A percentile compares a stretch with the other conserved stretches of the same genome.
phyloP scores from a whole-genome alignment of 2,888 invertebrate genomes.

The Charanyca ferruginea region DNA sequence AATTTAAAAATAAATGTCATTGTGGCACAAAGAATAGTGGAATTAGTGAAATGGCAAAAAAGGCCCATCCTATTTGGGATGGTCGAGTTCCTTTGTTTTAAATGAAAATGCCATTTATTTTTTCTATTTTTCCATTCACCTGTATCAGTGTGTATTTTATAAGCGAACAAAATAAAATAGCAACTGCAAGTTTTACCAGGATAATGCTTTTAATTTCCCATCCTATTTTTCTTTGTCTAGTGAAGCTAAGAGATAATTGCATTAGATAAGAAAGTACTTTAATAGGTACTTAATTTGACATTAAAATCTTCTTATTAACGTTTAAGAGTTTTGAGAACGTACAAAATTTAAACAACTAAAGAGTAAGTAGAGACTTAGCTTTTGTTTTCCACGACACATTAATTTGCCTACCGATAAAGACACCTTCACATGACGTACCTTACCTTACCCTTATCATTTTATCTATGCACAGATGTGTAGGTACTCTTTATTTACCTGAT shows the following conservation, averaged over 20 bases:
- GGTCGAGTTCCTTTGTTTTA: conserved; percentile 20
- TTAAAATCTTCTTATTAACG: conserved; percentile 17
- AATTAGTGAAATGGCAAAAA: conserved; percentile 49
- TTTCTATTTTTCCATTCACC: not conserved
- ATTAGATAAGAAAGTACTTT: conserved; percentile 23
- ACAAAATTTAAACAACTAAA: too few relatives aligned
- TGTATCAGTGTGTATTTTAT: not conserved
- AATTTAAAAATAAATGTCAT: conserved; percentile 58
- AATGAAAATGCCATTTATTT: not conserved
- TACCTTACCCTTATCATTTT: not conserved
- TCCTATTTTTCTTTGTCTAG: conserved; percentile 22
- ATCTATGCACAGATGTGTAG: not conserved
- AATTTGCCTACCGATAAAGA: not conserved
- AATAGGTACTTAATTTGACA: conserved; percentile 19
- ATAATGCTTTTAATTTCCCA: conserved; percentile 23
- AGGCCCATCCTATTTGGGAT: conserved; percentile 24
- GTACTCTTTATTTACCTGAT: not conserved
- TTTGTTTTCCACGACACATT: not conserved
- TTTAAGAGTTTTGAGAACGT: not conserved
- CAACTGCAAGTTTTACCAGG: conserved; percentile 16
- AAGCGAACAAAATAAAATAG: conserved; percentile 14
- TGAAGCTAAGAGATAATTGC: conserved; percentile 42
- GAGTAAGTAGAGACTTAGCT: too few relatives aligned
- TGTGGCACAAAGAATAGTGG: conserved; percentile 35
- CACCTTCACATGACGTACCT: too few relatives aligned